Evolutionary conservation across 2,888 invertebrate species (phyloP).

Genomic region (Stenurella melanura): DNA sequence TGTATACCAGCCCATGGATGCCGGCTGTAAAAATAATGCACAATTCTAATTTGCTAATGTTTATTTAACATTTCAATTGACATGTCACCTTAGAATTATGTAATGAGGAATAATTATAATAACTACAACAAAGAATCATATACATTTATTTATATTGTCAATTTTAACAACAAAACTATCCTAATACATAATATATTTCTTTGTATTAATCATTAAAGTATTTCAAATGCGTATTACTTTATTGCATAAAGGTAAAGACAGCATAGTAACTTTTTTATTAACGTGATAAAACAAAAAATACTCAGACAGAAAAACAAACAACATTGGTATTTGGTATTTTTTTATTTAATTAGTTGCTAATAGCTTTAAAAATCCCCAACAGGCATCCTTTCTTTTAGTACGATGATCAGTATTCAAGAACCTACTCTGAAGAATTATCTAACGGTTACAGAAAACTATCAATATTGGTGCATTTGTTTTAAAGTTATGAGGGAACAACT

Average conservation of each 20-base stretch:
- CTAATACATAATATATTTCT: slow-evolving; percentile 21
- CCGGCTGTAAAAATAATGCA: background rate
- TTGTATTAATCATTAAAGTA: slow-evolving; percentile 1
- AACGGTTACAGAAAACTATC: too few species aligned
- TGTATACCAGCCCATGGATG: too few species aligned
- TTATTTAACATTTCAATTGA: slow-evolving; percentile 62
- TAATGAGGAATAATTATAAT: slow-evolving; percentile 40
- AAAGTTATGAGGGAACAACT: too few species aligned
- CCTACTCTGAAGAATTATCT: too few species aligned
- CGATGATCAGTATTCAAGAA: too few species aligned
- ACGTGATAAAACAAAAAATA: background rate
- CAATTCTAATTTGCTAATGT: slow-evolving; percentile 48
- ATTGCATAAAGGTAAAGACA: slow-evolving; percentile 4
- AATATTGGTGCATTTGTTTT: too few species aligned
- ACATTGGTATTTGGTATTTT: background rate
- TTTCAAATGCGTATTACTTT: slow-evolving; percentile 18
- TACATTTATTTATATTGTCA: slow-evolving; percentile 46
- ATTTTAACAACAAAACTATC: slow-evolving; percentile 37
- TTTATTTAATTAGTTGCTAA: too few species aligned
- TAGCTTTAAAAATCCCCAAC: too few species aligned
- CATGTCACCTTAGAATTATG: slow-evolving; percentile 48
- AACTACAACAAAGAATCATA: slow-evolving; percentile 52
- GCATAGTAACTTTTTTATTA: slow-evolving; percentile 6
- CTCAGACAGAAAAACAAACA: background rate
- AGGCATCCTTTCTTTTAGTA: too few species aligned